phyloP scores from a whole-genome alignment of 2,113 vertebrate genomes.

The Cyprinodon variegatus region DNA sequence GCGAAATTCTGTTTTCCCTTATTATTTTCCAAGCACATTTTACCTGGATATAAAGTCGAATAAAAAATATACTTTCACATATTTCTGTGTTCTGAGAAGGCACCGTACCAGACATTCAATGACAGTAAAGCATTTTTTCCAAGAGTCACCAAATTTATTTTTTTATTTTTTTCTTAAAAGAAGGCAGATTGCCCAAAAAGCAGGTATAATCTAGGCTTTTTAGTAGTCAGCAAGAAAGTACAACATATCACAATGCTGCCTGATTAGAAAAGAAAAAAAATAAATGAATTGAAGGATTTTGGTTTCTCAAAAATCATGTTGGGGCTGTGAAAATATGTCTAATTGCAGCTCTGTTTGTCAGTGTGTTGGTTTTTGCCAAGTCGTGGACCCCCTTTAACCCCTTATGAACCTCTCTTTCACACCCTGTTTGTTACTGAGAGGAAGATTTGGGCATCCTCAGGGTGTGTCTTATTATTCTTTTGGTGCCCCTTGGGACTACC shows the following conservation, averaged over 20 bases:
- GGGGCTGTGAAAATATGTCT: background rate
- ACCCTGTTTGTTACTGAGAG: conserved; percentile 11
- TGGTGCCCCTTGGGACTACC: conserved; percentile 51
- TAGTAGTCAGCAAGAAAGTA: background rate
- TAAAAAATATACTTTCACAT: background rate
- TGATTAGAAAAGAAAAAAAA: background rate
- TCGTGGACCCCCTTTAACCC: conserved; percentile 11
- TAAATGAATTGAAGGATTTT: background rate
- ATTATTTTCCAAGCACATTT: background rate
- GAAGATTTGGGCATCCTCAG: conserved; percentile 37
- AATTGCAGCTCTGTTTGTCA: background rate
- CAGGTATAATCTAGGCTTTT: background rate
- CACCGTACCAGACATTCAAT: background rate
- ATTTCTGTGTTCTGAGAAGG: background rate
- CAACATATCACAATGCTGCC: background rate
- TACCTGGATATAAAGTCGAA: background rate
- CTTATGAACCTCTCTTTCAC: background rate
- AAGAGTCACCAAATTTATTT: background rate
- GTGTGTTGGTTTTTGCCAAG: background rate
- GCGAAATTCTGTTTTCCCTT: no score
- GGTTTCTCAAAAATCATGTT: background rate
- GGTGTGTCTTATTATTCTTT: conserved; percentile 53
- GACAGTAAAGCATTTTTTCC: background rate
- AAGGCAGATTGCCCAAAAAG: background rate
- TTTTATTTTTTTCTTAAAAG: background rate